Conservation (phyloP, 2,888 invertebrate species). For the Caenorhabditis imperialis region DNA sequence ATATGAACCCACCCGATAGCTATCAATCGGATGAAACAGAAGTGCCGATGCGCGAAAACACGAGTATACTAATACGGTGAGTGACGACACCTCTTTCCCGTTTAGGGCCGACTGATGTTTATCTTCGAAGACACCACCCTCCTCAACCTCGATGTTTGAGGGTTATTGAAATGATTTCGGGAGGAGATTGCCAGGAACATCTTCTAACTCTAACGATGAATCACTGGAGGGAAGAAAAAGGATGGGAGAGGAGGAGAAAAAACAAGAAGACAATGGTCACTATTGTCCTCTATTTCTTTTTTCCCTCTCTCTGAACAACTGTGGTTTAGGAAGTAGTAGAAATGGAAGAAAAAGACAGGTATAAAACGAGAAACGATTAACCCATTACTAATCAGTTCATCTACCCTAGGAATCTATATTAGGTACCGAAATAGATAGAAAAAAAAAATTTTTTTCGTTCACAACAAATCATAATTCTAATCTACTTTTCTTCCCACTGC, state of each 20-base stretch:
- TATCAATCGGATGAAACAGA: constrained; percentile 21
- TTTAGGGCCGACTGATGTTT: constrained; percentile 38
- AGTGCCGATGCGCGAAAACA: constrained; percentile 41
- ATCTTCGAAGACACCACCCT: constrained; percentile 40
- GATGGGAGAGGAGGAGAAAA: no score
- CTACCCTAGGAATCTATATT: no score
- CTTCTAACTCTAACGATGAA: background rate
- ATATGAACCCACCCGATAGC: constrained; percentile 40
- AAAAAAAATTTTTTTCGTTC: no score
- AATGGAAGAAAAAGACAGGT: constrained; percentile 3
- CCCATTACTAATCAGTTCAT: no score
- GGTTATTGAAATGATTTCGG: constrained; percentile 34
- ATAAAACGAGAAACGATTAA: background rate
- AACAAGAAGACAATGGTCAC: constrained; percentile 10
- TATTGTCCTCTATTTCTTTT: constrained; percentile 4
- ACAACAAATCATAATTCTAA: no score
- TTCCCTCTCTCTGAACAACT: constrained; percentile 1
- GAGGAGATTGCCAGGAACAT: constrained; percentile 35
- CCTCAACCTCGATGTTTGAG: constrained; percentile 28
- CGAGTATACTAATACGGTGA: constrained; percentile 50
- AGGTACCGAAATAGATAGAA: no score
- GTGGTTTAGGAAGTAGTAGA: background rate
- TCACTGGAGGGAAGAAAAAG: background rate
- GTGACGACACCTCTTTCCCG: constrained; percentile 20
- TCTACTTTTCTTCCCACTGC: no score